Evolutionary conservation across 2,888 invertebrate species (phyloP), one percentile per base, ranked within the genome.

Genomic region (Eudemis profundana): DNA sequence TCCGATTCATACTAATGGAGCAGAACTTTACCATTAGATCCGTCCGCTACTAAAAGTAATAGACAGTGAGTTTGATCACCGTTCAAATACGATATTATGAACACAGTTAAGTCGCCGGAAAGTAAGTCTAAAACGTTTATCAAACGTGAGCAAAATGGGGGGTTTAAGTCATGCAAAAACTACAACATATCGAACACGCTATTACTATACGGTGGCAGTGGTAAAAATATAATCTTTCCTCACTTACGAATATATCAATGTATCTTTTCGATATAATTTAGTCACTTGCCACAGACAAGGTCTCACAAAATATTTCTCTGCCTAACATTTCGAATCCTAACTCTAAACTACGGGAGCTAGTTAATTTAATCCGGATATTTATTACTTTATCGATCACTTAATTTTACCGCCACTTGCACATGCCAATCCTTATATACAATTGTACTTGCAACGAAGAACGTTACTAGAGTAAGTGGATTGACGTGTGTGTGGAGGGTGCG

Each of bases 261-360:
- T 75, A 74, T 72, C 69, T 77, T 76, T 79, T 73, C 75, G 78
- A 81, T 86, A 84, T 82, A 85, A 83, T 85, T 84, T 78, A 78
- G 78, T 78, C 77, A 76, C 76, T 72, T 74, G 74, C 72, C 73
- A 61, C 56, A 70, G 69, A 68, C 70, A 77, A 77, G 74, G 76
- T 77, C 77, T 85, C 77, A 81, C 85, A 89, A 89, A 90, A 90
- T 90, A 89, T 86, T 76, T 78, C 73, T 89, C 84, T 87, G 80
- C 76, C 81, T 83, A 82, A 75, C 72, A 68, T 74, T 74, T 76
- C 76, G 72, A 81, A 81, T 76, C 72, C 76, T 77, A 73, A 74
- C 72, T 71, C 74, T 79, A 79, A 74, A 63, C 76, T 79, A 78
- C 70, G 69, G 72, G 73, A 73, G 71, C 77, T 78, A 79, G 68